phyloP scores from a whole-genome alignment of 2,797 vertebrate species.

The Thamnophis elegans region DNA sequence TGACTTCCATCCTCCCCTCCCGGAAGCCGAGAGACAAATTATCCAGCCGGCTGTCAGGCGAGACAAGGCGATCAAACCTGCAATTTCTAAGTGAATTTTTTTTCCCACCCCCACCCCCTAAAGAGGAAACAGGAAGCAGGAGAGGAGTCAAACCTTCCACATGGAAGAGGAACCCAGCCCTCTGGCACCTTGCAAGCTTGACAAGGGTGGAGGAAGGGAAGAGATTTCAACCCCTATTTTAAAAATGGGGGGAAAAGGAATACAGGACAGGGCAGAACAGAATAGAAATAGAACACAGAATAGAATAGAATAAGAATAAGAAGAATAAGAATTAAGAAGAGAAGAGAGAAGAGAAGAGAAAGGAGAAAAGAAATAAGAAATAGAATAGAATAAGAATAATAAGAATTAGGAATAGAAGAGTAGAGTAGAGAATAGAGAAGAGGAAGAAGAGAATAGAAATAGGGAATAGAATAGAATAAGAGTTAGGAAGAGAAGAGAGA shows the following conservation, averaged over 20 bases:
- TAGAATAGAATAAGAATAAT: too few species aligned
- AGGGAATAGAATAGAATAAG: too few species aligned
- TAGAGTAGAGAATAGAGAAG: too few species aligned
- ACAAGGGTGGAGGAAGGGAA: not conserved
- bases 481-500: too few species aligned
- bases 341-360: too few species aligned
- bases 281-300: too few species aligned
- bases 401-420: too few species aligned
- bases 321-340: too few species aligned
- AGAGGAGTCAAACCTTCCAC: not conserved
- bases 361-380: too few species aligned
- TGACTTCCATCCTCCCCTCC: constrained; percentile 71
- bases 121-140: constrained; percentile 15
- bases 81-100: constrained; percentile 55
- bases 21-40: constrained; percentile 68
- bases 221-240: not conserved
- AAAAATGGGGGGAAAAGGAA: not conserved
- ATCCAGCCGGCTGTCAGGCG: constrained; percentile 65
- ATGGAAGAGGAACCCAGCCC: constrained; percentile 38
- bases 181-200: not conserved
- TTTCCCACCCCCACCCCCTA: rapidly evolving
- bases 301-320: too few species aligned
- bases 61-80: constrained; percentile 61
- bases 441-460: too few species aligned
- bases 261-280: not conserved